Evolutionary conservation across 2,797 vertebrate species (phyloP).

Genomic region (Cossypha niveicapilla): DNA sequence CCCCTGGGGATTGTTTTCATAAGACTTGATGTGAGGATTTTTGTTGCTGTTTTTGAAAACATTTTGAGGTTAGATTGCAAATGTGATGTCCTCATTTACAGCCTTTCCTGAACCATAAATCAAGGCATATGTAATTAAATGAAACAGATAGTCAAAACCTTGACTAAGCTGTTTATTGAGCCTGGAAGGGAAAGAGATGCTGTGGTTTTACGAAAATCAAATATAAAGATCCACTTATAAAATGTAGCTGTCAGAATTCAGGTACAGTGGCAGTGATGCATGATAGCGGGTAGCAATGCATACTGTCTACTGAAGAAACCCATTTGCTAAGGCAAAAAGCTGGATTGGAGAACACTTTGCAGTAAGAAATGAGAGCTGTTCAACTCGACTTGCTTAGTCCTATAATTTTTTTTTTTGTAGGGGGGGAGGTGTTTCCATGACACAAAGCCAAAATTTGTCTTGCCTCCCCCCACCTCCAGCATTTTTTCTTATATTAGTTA

Average conservation of each 20-base stretch:
- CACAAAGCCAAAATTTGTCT: neutral
- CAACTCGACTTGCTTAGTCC: neutral
- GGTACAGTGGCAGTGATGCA: neutral
- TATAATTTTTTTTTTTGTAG: neutral
- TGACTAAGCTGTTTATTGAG: conserved; percentile 55
- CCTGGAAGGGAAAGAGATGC: neutral
- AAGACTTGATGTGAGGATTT: conserved; percentile 53
- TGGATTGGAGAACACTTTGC: neutral
- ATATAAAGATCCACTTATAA: conserved; percentile 22
- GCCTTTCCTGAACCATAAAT: conserved; percentile 56
- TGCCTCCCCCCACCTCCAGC: fast-evolving
- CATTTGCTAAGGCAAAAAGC: neutral
- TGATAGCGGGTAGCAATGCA: neutral
- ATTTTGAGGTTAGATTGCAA: conserved; percentile 45
- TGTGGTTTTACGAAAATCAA: conserved; percentile 16
- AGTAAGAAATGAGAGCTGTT: neutral
- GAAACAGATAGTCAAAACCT: conserved; percentile 54
- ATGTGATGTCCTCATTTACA: conserved; percentile 54
- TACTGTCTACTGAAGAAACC: neutral
- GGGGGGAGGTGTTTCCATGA: fast-evolving
- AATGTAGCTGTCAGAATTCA: neutral
- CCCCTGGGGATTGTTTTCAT: conserved; percentile 33
- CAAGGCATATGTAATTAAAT: conserved; percentile 51
- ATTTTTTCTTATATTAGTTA: neutral
- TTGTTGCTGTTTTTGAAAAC: conserved; percentile 55